Conservation (phyloP, 53 echinoderm and acorn worm genomes). For the Antedon mediterranea region DNA sequence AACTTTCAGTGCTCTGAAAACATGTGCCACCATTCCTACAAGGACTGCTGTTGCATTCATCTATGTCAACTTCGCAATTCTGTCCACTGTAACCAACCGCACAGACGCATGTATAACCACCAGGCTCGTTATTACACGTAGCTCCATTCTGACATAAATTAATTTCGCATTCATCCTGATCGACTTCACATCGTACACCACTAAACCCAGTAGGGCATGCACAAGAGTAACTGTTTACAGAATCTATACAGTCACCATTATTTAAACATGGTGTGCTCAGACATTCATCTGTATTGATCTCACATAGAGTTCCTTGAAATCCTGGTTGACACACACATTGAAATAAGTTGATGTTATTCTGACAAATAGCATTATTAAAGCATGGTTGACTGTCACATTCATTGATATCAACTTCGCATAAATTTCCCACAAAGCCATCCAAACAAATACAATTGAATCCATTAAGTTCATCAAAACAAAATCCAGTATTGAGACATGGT, state of each 20-base stretch:
- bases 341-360: constrained; percentile 30
- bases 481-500: constrained; percentile 35
- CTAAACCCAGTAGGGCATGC: constrained; percentile 33
- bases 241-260: constrained; percentile 34
- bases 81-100: constrained; percentile 16
- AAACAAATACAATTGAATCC: constrained; percentile 38
- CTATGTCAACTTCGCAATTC: constrained; percentile 31
- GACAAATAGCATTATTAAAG: constrained; percentile 24
- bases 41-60: constrained; percentile 44
- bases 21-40: constrained; percentile 45
- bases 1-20: constrained; percentile 13
- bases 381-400: constrained; percentile 50
- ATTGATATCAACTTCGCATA: constrained; percentile 35
- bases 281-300: constrained; percentile 39
- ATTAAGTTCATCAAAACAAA: constrained; percentile 31
- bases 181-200: constrained; percentile 36
- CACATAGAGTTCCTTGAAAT: constrained; percentile 28
- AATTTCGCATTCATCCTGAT: constrained; percentile 41
- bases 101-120: constrained; percentile 31
- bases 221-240: constrained; percentile 24
- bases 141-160: constrained; percentile 46
- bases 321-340: constrained; percentile 32
- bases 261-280: constrained; percentile 30
- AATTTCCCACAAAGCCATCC: constrained; percentile 21
- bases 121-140: constrained; percentile 24